Evolutionary conservation across 2,888 invertebrate genomes (phyloP), one percentile per base, ranked within the genome.

Genomic region (Watsonalla binaria): DNA sequence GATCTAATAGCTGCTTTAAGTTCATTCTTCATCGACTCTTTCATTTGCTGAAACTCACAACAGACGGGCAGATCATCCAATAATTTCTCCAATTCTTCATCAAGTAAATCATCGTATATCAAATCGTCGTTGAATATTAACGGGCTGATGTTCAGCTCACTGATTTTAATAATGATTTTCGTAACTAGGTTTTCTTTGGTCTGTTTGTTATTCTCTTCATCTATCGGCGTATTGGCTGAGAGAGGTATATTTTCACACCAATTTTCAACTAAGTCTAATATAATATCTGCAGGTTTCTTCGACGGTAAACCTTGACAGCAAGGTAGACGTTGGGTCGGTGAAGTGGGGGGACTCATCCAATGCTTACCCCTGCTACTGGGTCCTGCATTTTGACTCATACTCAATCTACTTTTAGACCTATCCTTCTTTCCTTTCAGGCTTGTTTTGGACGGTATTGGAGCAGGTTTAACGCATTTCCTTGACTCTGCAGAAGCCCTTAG

Each of bases 191-290:
- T 65, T 34, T 79, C 76, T 67, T 77, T 6, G 77, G 59, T 2
- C 54, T 54, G 55, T 66, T 65, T 0, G 55, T 57, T 42, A 13
- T 59, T 61, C 45, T 60, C 59, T 59, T 56, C 52, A 35, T 76
- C 76, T 55, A 69, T 56, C 37, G 62, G 49, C 33, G 66, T 67
- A 8, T 59, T 58, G 5, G 59, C 60, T 33, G 60, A 51, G 0
- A 85, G 49, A 6, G 80, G 82, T 47, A 86, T 50, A 57, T 72
- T 57, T n/a, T 68, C 55, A 57, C 84, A 83, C 86, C 86, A 86
- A 6, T 58, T 54, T 50, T 80, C 72, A 6, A 85, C 76, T 34
- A 71, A 64, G 54, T 78, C 72, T 49, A 76, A 56, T n/a, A 84
- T 72, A 6, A 74, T 49, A 15, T 82, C 83, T 8, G 68, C 70